Evolutionary conservation across 1,140 invertebrate species (phyloP).

Genomic region (Hyles vespertilio): DNA sequence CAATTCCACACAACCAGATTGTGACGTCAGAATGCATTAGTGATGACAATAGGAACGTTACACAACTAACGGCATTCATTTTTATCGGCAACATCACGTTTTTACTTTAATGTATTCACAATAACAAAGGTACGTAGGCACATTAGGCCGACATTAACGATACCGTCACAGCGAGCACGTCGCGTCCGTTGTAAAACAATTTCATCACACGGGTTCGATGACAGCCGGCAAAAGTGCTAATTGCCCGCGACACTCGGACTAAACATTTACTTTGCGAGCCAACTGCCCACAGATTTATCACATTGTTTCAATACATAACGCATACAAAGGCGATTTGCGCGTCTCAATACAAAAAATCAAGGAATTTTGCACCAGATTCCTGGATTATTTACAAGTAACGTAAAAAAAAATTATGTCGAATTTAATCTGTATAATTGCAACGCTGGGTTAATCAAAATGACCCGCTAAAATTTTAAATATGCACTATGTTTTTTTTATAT

Average conservation of each 20-base stretch:
- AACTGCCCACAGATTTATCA: conserved; percentile 18
- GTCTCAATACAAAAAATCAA: too few species aligned
- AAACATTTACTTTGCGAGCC: conserved; percentile 32
- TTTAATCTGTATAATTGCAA: too few species aligned
- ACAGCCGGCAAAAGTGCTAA: conserved; percentile 65
- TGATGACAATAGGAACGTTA: too few species aligned
- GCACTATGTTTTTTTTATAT: conserved; percentile 3
- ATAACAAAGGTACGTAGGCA: neutral
- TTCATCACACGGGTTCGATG: conserved; percentile 37
- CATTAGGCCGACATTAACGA: conserved; percentile 3
- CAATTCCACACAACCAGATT: too few species aligned
- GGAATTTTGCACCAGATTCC: too few species aligned
- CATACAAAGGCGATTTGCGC: too few species aligned
- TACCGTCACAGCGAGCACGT: neutral
- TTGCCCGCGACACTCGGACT: conserved; percentile 45
- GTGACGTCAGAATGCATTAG: too few species aligned
- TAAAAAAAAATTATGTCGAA: too few species aligned
- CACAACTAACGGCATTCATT: too few species aligned
- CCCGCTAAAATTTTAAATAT: conserved; percentile 5
- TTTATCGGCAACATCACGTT: neutral
- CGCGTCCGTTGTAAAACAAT: conserved; percentile 16
- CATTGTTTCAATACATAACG: too few species aligned
- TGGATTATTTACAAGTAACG: too few species aligned
- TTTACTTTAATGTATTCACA: neutral
- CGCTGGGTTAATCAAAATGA: too few species aligned